Base-by-base conservation (phyloP, 23 tunicate genomes). In the Ascidia mentula region DNA sequence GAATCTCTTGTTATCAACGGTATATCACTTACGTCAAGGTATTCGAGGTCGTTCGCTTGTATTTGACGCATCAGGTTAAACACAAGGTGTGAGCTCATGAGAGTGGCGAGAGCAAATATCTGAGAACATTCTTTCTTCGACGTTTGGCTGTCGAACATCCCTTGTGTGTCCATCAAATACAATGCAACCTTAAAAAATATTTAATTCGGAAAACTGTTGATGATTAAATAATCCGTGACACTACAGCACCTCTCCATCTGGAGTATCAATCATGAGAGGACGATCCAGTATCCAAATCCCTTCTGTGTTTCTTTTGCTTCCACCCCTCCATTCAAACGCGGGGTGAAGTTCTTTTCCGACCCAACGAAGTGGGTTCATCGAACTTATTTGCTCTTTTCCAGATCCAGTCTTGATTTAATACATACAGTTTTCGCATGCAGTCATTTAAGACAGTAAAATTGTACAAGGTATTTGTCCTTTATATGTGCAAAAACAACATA, bases 91-190 rank as follows among this genome's bases (percentile, higher is more conserved):
- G 65, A 53, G 65, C 65, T 53, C 65, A 53, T 53, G 24, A 53
- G 65, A 28, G 65, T 53, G 12, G 65, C 65, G 24, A 53, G 65
- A 53, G 65, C 65, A 53, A 53, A 53, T 5, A 53, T 53, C 65
- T 53, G 65, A 9, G 65, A 53, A 9, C 65, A 53, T 53, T 53
- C 65, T 28, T 53, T 53, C 65, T 53, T 53, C 7, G 65, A 53
- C 28, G 65, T 53, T 53, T 53, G 65, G 13, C 65, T 53, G 65
- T 53, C 65, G 65, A 53, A 53, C 65, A 53, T 53, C 13, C 65
- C 65, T 53, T 53, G 65, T 53, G 65, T 53, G 65, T 53, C 65
- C 65, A 53, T 53, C 13, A 53, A 9, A 9, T 53, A 53, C 7
- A 53, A 28, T 26, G 65, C 65, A 28, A 53, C 65, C 65, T 53